Conservation (phyloP, 2,888 invertebrate genomes). For the Zaprionus obscuricornis region DNA sequence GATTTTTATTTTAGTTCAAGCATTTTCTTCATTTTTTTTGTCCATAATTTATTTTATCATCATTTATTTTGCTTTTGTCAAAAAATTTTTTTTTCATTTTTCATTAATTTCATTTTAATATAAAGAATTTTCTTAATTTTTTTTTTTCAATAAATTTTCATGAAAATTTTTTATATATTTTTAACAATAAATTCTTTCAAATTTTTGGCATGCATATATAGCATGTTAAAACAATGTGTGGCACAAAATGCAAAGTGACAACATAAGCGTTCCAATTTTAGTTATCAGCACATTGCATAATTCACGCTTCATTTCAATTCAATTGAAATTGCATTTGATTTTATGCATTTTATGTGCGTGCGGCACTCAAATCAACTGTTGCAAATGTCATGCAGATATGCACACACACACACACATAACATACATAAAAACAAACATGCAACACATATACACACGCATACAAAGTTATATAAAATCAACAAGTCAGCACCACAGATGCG, state of each 20-base stretch:
- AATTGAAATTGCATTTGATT: constrained; percentile 43
- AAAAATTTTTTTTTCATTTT: too few relatives aligned
- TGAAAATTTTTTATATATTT: not conserved
- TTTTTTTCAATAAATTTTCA: too few relatives aligned
- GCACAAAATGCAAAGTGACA: constrained; percentile 28
- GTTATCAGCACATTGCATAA: constrained; percentile 47
- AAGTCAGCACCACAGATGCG: constrained; percentile 50
- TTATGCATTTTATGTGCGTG: constrained; percentile 23
- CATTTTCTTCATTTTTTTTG: too few relatives aligned
- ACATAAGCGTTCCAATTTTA: constrained; percentile 29
- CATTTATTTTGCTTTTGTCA: too few relatives aligned
- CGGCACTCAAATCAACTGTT: constrained; percentile 50
- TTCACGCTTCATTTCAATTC: constrained; percentile 40
- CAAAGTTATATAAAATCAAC: constrained; percentile 42
- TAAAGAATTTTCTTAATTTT: too few relatives aligned
- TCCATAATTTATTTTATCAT: too few relatives aligned
- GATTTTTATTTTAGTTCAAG: too few relatives aligned
- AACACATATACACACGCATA: not conserved
- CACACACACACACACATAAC: constrained; percentile 9
- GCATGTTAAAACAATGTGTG: not conserved
- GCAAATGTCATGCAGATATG: constrained; percentile 41
- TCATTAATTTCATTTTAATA: too few relatives aligned
- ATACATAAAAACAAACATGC: not conserved
- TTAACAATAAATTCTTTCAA: not conserved
- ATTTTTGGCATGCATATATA: not conserved